Conservation (phyloP, 92 coral and sea anemone species). For the Blastomussa wellsi region DNA sequence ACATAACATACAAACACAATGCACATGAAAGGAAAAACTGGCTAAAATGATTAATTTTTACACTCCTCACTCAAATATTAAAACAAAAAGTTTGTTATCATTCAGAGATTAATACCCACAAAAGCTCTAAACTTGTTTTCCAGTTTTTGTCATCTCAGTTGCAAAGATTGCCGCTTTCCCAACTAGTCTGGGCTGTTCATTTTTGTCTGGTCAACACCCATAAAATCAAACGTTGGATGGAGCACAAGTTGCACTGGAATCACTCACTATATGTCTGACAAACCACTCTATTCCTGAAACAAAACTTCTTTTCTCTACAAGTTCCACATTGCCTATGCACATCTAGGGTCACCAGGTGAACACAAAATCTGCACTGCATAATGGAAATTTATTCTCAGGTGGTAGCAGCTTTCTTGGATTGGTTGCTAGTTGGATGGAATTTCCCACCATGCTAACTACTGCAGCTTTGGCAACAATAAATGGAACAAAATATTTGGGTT, state of each 20-base stretch:
- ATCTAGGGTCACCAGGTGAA: neutral
- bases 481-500: conserved; percentile 4
- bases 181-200: neutral
- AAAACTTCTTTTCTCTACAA: neutral
- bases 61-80: no score
- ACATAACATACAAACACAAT: neutral
- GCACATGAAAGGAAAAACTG: no score
- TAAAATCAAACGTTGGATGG: neutral
- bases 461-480: neutral
- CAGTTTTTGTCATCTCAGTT: neutral
- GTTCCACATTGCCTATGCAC: neutral
- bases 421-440: neutral
- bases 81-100: neutral
- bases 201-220: neutral
- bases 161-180: neutral
- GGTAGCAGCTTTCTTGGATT: neutral
- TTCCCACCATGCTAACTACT: neutral
- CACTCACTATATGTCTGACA: neutral
- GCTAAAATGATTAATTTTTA: no score
- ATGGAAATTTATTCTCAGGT: neutral
- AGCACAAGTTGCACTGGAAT: neutral
- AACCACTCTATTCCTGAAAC: neutral
- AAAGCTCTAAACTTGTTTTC: neutral
- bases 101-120: neutral
- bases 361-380: neutral